These are phyloP conservation scores for Aplochiton taeniatus DNA, from an alignment of 2,797 vertebrate genomes.

Conservation along the genomic window DNA sequence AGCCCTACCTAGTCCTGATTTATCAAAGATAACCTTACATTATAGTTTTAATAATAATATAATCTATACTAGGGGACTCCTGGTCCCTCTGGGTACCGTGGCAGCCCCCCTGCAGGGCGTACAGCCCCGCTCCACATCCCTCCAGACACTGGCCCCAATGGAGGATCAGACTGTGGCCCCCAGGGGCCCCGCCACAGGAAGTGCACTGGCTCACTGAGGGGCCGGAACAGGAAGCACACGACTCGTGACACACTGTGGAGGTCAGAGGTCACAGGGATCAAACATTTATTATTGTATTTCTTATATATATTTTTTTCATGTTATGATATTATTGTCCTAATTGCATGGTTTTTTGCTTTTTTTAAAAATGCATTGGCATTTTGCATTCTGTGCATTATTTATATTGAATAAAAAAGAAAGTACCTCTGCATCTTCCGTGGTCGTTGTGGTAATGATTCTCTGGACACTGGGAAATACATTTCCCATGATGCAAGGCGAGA, in stretches of 20 bases:
- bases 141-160: constrained; percentile 82
- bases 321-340: no score
- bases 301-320: no score
- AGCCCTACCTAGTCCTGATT: no score
- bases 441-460: constrained; percentile 72
- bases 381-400: not conserved
- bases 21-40: no score
- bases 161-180: constrained; percentile 52
- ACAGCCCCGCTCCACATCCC: constrained; percentile 85
- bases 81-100: constrained; percentile 71
- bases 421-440: constrained; percentile 78
- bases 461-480: constrained; percentile 83
- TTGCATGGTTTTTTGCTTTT: no score
- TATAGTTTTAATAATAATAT: no score
- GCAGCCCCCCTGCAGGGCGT: constrained; percentile 77
- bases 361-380: no score
- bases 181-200: constrained; percentile 64
- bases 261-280: not conserved
- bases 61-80: no score
- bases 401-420: not conserved
- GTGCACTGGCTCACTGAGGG: constrained; percentile 81
- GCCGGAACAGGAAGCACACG: constrained; percentile 82
- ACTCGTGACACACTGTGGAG: constrained; percentile 82
- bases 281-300: not conserved
- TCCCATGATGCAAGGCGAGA: constrained; percentile 76